Evolutionary conservation across 2,888 invertebrate genomes (phyloP), one percentile per base, ranked within the genome.

Genomic region (Sphinx pinastri): DNA sequence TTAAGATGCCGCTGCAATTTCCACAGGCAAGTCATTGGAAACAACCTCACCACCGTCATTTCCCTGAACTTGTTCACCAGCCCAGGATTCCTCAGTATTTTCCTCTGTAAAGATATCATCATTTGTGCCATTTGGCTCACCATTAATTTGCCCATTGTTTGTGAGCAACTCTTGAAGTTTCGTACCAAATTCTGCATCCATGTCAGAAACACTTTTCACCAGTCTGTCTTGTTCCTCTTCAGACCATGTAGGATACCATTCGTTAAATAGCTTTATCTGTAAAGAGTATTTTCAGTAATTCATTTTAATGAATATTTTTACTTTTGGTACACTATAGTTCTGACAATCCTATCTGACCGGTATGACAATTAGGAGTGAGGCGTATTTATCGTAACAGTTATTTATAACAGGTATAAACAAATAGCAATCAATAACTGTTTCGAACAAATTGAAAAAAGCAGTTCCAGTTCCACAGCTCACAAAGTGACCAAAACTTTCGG

Each of bases 221-320:
- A 98, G 93, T 75, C 95, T 95, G 54, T 96, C 96, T 82, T 96
- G 96, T 74, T 97, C 96, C 74, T 96, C 96, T 60, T 95, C 94
- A 8, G 95, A 95, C 98, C 98, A 98, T 78, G 96, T 96, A 16
- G 96, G 95, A 80, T 96, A 96, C 98, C 98, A 98, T 88, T 98
- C 97, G 79, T 96, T 96, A 82, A 98, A 98, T 59, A 98, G 88
- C 90, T 98, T 98, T 67, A 96, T 95, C 96, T 97, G 86, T 12
- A 74, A 90, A 87, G 14, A 57, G 12, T 52, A 59, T 38, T 1
- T 38, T 38, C 38, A 25, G 25, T 25, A 25, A 25, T 2, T 25
- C 38, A 38, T 38, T 38, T 38, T 5, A 7, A 0, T 5, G 25
- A 25, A 25, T 38, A 38, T 38, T 38, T 38, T 38, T 38, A 25